Conservation (phyloP, 2,888 invertebrate genomes). For the Cancer borealis region DNA sequence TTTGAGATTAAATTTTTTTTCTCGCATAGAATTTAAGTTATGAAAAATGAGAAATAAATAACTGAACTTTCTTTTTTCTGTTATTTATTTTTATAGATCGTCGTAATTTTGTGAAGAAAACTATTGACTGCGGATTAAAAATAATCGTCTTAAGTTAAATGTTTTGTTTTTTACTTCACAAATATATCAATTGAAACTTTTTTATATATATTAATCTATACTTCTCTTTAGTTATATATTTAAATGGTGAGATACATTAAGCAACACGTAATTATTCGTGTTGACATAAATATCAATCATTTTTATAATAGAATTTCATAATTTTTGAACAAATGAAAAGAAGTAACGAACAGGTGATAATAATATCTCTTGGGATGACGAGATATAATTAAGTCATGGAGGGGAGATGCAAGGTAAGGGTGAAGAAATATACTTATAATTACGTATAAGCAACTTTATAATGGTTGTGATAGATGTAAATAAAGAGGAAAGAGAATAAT, state of each 20-base stretch:
- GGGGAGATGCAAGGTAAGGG: neutral
- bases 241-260: neutral
- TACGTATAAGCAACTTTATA: neutral
- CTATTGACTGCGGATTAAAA: no score
- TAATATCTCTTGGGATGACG: conserved; percentile 1
- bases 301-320: neutral
- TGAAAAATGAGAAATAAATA: no score
- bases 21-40: no score
- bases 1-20: no score
- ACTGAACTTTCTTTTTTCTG: no score
- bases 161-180: no score
- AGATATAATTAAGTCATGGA: neutral
- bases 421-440: neutral
- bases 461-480: neutral
- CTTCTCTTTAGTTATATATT: neutral
- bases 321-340: neutral
- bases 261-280: neutral
- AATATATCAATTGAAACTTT: no score
- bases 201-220: neutral
- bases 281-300: neutral
- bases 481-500: neutral
- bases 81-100: no score
- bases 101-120: no score
- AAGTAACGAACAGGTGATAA: neutral
- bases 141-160: no score